Evolutionary conservation across 2,888 invertebrate species (phyloP), one percentile per base, ranked within the genome.

Genomic region (Phasia obesa): DNA sequence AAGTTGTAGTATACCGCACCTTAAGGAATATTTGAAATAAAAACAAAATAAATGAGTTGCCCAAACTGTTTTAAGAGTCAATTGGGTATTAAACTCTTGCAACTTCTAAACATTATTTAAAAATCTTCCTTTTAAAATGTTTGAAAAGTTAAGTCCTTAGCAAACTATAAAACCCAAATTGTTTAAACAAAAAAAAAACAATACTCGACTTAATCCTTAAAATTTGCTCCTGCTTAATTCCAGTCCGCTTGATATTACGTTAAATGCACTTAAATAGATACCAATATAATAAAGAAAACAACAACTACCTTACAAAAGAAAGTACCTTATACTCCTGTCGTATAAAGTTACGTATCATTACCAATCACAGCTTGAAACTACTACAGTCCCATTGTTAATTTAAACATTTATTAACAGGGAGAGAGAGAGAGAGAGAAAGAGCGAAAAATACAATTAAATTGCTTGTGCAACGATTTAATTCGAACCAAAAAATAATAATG

Each of bases 401-500:
- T 71, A 81, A 70, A 70, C 75, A 59, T 65, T 70, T 70, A 81
- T 76, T 47, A 77, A 70, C 25, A 60, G 38, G 42, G 27, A 71
- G 38, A 47, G 62, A 35, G 25, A 25, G 59, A 19, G 47, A 42
- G 31, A 42, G 31, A 57, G 17, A 62, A 11, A 35, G 2, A 35
- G 35, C 9, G 35, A 1, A 9, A 35, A 69, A 77, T 53, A 85
- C 78, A 85, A 85, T 85, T 82, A 85, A 85, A 82, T 85, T 85
- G 84, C 74, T 78, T 81, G 65, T 74, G 77, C 79, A 74, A 51
- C 69, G 60, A 76, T 79, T 81, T 82, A 79, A 70, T 79, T 78
- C 84, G 67, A 74, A 78, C 73, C 44, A 71, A 81, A 57, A 62
- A 75, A 57, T 21, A 64, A 47, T 19, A 47, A 47, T 38, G 38